Evolutionary conservation across 2,113 vertebrate genomes (phyloP).

Genomic region (Microcebus jonahi): DNA sequence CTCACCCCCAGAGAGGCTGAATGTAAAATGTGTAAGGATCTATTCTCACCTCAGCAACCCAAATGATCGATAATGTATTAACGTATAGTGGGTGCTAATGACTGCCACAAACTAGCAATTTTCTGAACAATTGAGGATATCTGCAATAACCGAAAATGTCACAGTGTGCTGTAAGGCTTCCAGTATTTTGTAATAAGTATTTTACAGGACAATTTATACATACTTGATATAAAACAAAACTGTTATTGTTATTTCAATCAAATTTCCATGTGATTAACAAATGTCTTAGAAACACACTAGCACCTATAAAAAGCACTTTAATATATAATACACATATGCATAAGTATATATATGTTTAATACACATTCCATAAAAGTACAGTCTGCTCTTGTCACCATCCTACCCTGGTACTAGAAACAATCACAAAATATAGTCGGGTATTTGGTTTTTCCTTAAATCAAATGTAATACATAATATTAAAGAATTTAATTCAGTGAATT

Average conservation of each 20-base stretch:
- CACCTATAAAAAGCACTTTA: too few relatives aligned
- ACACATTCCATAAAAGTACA: background rate
- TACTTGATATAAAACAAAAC: background rate
- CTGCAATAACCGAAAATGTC: background rate
- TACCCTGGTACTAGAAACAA: background rate
- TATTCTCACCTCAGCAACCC: background rate
- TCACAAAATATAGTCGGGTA: background rate
- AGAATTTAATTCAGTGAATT: background rate
- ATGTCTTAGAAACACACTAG: background rate
- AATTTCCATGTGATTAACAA: background rate
- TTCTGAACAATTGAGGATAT: background rate
- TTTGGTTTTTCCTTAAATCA: background rate
- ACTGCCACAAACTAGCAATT: background rate
- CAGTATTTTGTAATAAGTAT: background rate
- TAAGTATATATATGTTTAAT: background rate
- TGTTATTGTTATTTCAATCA: background rate
- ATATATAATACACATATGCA: background rate
- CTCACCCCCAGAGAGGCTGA: background rate
- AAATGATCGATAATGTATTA: background rate
- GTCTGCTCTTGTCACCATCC: background rate
- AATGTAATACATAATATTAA: background rate
- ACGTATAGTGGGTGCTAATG: too few relatives aligned
- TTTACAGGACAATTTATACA: background rate
- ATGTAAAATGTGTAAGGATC: background rate
- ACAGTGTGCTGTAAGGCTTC: background rate